Evolutionary conservation across 1,140 invertebrate genomes (phyloP).

Genomic region (Hylyphantes graminicola): DNA sequence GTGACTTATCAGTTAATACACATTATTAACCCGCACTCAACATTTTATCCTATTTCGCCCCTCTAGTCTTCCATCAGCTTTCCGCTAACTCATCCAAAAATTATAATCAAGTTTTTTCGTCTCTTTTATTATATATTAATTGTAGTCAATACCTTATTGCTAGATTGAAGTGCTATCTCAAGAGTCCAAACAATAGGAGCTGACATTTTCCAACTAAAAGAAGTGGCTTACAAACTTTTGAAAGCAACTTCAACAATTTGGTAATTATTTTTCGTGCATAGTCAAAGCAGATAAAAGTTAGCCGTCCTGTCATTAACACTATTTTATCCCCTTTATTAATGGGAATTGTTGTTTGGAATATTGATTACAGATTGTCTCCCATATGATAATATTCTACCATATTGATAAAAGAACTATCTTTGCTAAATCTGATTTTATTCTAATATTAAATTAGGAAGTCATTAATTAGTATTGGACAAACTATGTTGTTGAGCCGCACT

Average conservation of each 20-base stretch:
- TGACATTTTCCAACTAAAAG: not conserved
- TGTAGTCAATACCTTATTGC: not conserved
- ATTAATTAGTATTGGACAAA: too few species aligned
- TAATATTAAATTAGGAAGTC: too few species aligned
- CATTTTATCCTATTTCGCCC: too few species aligned
- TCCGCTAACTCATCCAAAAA: too few species aligned
- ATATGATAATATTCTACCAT: not conserved
- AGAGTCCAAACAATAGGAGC: not conserved
- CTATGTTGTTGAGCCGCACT: too few species aligned
- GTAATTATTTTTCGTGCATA: conserved; percentile 14
- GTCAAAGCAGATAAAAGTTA: conserved; percentile 3
- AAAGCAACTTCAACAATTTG: not conserved
- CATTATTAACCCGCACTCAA: too few species aligned
- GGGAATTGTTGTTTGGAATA: not conserved
- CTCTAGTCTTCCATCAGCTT: too few species aligned
- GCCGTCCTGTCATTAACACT: conserved; percentile 18
- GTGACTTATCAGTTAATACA: too few species aligned
- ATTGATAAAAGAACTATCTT: too few species aligned
- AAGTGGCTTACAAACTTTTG: not conserved
- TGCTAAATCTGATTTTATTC: too few species aligned
- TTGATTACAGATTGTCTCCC: conserved; percentile 14
- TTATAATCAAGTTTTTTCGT: too few species aligned
- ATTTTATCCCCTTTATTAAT: conserved; percentile 19
- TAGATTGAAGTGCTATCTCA: not conserved
- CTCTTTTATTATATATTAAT: not conserved